Conservation (phyloP, 1,140 invertebrate species). For the Odontomachus brunneus region DNA sequence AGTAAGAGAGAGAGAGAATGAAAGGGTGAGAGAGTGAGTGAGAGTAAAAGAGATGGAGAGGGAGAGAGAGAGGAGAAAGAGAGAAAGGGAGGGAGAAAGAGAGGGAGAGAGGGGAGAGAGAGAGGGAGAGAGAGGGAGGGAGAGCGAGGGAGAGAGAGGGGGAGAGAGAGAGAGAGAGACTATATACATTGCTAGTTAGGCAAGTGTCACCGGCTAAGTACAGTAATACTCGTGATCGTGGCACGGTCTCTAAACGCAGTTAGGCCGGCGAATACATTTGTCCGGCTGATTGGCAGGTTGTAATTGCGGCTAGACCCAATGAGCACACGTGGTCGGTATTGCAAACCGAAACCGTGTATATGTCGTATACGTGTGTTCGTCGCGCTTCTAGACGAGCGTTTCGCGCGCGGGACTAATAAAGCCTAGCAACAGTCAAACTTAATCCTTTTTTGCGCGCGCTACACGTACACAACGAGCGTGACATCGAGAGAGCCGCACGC, state of each 20-base stretch:
- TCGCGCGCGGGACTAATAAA: slow-evolving; percentile 40
- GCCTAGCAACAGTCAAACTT: slow-evolving; percentile 27
- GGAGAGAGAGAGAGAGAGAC: no score
- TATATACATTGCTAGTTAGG: slow-evolving; percentile 10
- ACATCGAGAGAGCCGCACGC: slow-evolving; percentile 43
- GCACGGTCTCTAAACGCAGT: slow-evolving; percentile 35
- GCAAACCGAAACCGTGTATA: not conserved
- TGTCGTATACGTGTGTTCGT: slow-evolving; percentile 8
- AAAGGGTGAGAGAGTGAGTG: no score
- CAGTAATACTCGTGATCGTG: slow-evolving; percentile 43
- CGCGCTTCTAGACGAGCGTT: slow-evolving; percentile 33
- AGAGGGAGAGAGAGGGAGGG: no score
- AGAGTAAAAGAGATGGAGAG: no score
- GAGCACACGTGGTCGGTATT: slow-evolving; percentile 40
- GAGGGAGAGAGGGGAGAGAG: no score
- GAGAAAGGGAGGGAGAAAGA: no score
- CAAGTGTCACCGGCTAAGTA: slow-evolving; percentile 28
- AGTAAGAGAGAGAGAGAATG: no score
- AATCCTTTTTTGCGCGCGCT: slow-evolving; percentile 44
- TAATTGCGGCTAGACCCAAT: slow-evolving; percentile 44
- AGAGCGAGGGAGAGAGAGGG: no score
- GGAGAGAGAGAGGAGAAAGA: no score
- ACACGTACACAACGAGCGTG: slow-evolving; percentile 40
- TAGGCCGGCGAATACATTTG: slow-evolving; percentile 51
- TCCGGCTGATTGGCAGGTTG: slow-evolving; percentile 55